phyloP scores from a whole-genome alignment of 1,140 invertebrate species.

The roundworm (Caenorhabditis elegans) region DNA sequence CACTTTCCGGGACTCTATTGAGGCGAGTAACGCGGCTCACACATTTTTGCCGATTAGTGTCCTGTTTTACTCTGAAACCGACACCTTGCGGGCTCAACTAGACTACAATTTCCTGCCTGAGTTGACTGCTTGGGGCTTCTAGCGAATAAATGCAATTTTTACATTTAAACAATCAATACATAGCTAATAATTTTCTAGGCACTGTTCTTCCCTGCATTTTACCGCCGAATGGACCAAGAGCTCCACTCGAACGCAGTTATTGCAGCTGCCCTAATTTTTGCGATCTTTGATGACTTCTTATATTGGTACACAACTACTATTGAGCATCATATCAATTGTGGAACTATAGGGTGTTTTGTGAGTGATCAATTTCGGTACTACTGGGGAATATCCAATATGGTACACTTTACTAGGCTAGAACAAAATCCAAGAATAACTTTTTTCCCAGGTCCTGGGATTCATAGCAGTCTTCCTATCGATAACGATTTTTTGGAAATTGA shows the following conservation, averaged over 20 bases:
- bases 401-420: too few species aligned
- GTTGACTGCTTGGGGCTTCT: too few species aligned
- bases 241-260: not conserved
- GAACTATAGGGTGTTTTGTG: slow-evolving; percentile 5
- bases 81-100: too few species aligned
- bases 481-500: not conserved
- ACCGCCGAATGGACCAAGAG: not conserved
- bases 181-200: too few species aligned
- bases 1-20: too few species aligned
- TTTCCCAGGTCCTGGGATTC: not conserved
- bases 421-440: too few species aligned
- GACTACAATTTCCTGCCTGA: too few species aligned
- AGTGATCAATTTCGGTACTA: not conserved
- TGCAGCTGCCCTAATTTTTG: not conserved
- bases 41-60: too few species aligned
- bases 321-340: not conserved
- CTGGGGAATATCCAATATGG: slow-evolving; percentile 7
- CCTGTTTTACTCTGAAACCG: too few species aligned
- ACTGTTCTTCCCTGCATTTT: not conserved
- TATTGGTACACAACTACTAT: not conserved
- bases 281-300: not conserved
- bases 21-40: too few species aligned
- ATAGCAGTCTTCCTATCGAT: not conserved
- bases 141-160: too few species aligned
- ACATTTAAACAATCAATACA: too few species aligned